These are phyloP conservation scores for Cordilura impudica DNA, from an alignment of 2,888 invertebrate species.

Conservation along the genomic window DNA sequence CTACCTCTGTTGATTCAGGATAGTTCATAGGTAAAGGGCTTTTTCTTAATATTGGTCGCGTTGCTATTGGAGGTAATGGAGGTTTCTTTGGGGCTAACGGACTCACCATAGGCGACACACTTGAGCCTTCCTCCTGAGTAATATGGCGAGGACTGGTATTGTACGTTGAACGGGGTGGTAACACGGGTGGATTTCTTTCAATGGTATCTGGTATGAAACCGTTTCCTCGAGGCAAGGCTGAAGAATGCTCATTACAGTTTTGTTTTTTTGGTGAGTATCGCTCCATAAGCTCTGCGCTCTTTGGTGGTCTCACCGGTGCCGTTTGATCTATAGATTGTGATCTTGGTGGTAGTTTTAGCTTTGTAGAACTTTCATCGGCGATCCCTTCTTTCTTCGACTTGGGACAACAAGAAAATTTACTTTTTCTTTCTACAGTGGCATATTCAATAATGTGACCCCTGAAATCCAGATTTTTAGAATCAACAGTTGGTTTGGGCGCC, in stretches of 20 bases:
- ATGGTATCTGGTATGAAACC: constrained; percentile 20
- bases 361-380: constrained; percentile 74
- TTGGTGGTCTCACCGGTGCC: constrained; percentile 85
- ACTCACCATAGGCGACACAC: constrained; percentile 70
- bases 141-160: constrained; percentile 58
- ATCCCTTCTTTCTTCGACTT: constrained; percentile 80
- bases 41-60: constrained; percentile 76
- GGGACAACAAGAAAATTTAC: constrained; percentile 85
- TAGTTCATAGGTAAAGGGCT: constrained; percentile 81
- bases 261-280: constrained; percentile 75
- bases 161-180: constrained; percentile 70
- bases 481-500: constrained; percentile 21
- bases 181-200: constrained; percentile 67
- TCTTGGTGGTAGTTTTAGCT: constrained; percentile 82
- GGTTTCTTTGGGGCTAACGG: constrained; percentile 83
- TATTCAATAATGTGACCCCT: constrained; percentile 83
- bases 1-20: constrained; percentile 41
- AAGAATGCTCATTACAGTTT: constrained; percentile 45
- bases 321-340: constrained; percentile 80
- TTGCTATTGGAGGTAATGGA: constrained; percentile 84
- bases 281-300: constrained; percentile 79
- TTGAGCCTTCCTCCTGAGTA: constrained; percentile 63
- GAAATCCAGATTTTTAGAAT: constrained; percentile 42
- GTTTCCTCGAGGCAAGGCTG: constrained; percentile 21
- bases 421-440: constrained; percentile 85